phyloP scores from a whole-genome alignment of 2,888 invertebrate species.

The Biston betularia region DNA sequence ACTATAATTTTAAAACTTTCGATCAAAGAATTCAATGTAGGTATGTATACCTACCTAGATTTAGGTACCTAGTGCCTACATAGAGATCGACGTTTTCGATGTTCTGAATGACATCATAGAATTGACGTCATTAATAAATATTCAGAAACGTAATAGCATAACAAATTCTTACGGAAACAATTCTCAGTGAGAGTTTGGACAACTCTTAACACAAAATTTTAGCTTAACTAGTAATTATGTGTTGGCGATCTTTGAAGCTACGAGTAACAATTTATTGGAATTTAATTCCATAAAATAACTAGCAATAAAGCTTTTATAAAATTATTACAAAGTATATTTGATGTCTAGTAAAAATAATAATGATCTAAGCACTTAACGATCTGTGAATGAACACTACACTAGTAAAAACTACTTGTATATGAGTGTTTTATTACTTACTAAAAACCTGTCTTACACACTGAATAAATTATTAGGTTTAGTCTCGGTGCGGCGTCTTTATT shows the following conservation, averaged over 20 bases:
- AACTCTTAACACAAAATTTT: neutral
- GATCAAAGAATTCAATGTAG: too few relatives aligned
- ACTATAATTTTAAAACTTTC: too few relatives aligned
- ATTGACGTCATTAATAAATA: too few relatives aligned
- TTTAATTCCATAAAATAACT: neutral
- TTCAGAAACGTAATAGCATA: too few relatives aligned
- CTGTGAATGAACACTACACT: constrained; percentile 9
- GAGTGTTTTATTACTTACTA: constrained; percentile 5
- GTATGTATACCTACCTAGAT: too few relatives aligned
- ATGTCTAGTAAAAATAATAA: constrained; percentile 8
- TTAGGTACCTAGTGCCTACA: too few relatives aligned
- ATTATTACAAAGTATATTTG: constrained; percentile 1
- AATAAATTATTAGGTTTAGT: too few relatives aligned
- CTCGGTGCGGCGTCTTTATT: too few relatives aligned
- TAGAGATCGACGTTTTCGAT: too few relatives aligned
- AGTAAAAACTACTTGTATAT: constrained; percentile 4
- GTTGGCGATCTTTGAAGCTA: neutral
- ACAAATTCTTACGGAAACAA: too few relatives aligned
- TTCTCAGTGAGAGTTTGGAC: neutral
- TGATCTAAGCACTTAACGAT: constrained; percentile 3
- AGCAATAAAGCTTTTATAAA: neutral
- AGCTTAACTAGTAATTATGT: constrained; percentile 7
- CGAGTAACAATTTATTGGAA: neutral
- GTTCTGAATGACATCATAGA: too few relatives aligned
- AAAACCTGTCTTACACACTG: neutral